A percentile compares a stretch with the other conserved stretches of the same genome.
phyloP scores from a whole-genome alignment of 35 echinoderm and acorn worm genomes.

The Heliocidaris tuberculata region DNA sequence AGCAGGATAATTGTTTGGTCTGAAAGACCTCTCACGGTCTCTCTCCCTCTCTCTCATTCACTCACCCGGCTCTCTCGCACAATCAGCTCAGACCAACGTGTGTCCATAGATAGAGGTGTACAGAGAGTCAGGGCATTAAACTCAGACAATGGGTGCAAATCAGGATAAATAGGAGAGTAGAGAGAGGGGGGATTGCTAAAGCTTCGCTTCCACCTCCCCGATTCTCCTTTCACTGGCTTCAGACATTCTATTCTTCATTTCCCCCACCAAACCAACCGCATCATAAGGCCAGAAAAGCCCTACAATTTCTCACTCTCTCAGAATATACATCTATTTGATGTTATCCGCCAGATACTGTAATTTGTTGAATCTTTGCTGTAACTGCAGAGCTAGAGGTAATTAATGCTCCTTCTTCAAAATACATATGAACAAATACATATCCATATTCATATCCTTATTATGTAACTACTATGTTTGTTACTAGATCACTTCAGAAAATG shows the following conservation, averaged over 20 bases:
- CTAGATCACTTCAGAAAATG: too few species aligned
- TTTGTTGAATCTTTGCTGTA: not conserved
- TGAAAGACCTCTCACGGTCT: not conserved
- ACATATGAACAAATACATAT: too few species aligned
- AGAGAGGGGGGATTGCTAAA: not conserved
- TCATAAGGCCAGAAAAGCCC: not conserved
- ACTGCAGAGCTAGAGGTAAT: not conserved
- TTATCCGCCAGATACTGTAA: not conserved
- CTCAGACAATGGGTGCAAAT: slow-evolving; percentile 1
- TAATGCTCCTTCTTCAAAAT: not conserved
- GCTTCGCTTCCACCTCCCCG: not conserved
- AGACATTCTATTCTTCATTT: not conserved
- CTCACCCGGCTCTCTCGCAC: not conserved
- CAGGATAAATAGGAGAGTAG: not conserved
- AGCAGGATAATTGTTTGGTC: slow-evolving; percentile 15
- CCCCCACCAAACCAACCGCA: not conserved
- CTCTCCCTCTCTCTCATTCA: not conserved
- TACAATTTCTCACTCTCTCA: not conserved
- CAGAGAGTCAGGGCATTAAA: not conserved
- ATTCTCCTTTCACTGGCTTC: not conserved
- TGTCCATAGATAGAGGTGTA: not conserved
- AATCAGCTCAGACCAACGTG: not conserved
- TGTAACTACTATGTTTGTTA: too few species aligned
- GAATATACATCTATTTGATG: not conserved
- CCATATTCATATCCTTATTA: not conserved